A percentile compares a stretch with the other conserved stretches of the same genome.
Conservation (phyloP, 1,140 invertebrate species). For the Pogonus chalceus region DNA sequence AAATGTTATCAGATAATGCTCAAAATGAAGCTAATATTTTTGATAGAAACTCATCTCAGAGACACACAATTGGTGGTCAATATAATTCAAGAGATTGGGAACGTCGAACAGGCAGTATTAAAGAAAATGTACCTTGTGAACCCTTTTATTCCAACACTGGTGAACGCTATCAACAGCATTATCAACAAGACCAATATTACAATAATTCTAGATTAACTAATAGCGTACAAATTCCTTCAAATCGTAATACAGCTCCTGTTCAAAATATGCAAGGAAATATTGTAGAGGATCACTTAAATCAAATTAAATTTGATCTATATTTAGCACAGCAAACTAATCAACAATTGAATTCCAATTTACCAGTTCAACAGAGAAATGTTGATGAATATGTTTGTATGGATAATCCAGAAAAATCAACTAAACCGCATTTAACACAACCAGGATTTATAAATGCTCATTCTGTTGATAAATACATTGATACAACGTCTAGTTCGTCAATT, state of each 20-base stretch:
- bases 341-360: background rate
- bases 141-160: background rate
- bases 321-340: background rate
- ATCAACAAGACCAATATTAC: background rate
- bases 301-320: background rate
- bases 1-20: conserved; percentile 23
- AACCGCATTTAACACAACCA: conserved; percentile 10
- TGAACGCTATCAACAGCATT: background rate
- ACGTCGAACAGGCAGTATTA: background rate
- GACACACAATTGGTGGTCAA: conserved; percentile 20
- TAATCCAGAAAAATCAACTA: conserved; percentile 12
- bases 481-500: conserved; percentile 26
- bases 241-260: background rate
- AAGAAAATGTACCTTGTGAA: background rate
- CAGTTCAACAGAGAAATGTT: background rate
- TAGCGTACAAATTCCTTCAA: background rate
- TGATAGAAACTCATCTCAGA: conserved; percentile 20
- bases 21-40: conserved; percentile 27
- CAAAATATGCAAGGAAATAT: background rate
- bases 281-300: background rate
- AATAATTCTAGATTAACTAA: background rate
- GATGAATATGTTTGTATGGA: conserved; percentile 24
- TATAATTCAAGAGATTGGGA: background rate
- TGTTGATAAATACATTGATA: conserved; percentile 27
- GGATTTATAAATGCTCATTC: conserved; percentile 19